Conservation (phyloP, 1,140 invertebrate species). For the Calycopis cecrops region DNA sequence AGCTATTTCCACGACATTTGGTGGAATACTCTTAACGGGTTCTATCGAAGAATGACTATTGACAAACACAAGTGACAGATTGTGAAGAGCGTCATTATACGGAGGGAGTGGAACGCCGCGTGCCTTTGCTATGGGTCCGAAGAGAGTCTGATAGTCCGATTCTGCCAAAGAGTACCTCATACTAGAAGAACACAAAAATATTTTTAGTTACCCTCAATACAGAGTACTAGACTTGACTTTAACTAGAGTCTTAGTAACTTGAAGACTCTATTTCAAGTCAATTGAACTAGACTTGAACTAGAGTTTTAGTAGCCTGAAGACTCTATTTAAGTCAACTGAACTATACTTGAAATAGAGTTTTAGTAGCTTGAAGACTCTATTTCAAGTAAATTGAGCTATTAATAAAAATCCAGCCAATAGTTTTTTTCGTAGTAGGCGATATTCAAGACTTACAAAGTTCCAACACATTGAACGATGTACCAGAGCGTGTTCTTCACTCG, state of each 20-base stretch:
- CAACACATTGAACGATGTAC: background rate
- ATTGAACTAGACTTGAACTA: no score
- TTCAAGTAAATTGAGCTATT: no score
- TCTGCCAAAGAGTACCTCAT: background rate
- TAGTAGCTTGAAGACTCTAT: no score
- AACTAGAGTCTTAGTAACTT: no score
- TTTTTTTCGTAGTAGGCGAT: no score
- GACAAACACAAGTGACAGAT: background rate
- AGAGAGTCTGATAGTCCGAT: background rate
- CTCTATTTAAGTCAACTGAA: no score
- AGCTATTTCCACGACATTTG: background rate
- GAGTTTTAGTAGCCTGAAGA: no score
- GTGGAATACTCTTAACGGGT: background rate
- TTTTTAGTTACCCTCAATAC: no score
- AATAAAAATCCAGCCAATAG: no score
- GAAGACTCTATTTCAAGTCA: no score
- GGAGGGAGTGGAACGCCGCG: background rate
- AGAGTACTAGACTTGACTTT: no score
- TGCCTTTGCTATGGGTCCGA: background rate
- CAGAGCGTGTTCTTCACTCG: conserved; percentile 5
- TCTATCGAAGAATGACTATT: background rate
- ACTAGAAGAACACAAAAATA: background rate
- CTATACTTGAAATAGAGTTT: no score
- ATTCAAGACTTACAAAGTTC: background rate
- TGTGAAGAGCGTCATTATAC: background rate